Evolutionary conservation across 2,797 vertebrate genomes (phyloP).

Genomic region (Myotis myotis): DNA sequence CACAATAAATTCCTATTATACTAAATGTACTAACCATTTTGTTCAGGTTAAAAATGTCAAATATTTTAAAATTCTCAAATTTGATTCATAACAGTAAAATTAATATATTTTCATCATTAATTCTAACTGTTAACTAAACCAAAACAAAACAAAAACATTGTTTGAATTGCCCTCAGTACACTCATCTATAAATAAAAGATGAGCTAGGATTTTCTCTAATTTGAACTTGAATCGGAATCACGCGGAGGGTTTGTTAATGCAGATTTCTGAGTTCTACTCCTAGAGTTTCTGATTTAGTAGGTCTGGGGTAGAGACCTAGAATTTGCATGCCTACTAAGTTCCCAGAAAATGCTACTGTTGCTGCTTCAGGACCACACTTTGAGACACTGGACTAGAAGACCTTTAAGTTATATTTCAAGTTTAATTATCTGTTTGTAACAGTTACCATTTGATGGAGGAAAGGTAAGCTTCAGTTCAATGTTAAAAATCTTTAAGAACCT

Average conservation of each 20-base stretch:
- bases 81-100: background rate
- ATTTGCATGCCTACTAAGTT: background rate
- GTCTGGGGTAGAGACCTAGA: background rate
- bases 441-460: background rate
- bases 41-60: background rate
- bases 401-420: background rate
- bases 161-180: background rate
- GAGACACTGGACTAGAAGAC: background rate
- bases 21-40: background rate
- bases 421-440: background rate
- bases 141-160: background rate
- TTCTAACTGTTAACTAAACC: background rate
- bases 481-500: background rate
- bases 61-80: conserved; percentile 16
- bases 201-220: background rate
- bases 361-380: background rate
- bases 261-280: background rate
- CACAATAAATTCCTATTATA: background rate
- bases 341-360: background rate
- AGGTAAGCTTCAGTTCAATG: background rate
- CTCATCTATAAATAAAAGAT: background rate
- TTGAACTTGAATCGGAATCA: background rate
- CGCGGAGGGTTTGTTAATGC: background rate
- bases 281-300: background rate
- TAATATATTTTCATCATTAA: background rate